phyloP scores from a whole-genome alignment of 2,888 invertebrate genomes.

The Emesis russula region DNA sequence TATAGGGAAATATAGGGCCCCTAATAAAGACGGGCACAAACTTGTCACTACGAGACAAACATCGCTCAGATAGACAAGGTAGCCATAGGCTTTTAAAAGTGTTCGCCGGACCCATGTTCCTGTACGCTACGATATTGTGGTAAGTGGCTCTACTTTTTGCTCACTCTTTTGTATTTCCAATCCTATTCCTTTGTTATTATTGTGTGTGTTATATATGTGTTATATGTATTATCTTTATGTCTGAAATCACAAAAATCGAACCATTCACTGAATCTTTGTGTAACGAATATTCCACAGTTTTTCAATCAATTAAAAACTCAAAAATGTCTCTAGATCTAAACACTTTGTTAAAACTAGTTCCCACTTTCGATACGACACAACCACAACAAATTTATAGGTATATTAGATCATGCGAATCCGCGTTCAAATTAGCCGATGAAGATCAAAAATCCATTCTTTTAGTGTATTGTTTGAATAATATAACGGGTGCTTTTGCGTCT shows the following conservation, averaged over 20 bases:
- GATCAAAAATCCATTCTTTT: constrained; percentile 16
- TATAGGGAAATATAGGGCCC: constrained; percentile 4
- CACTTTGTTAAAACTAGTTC: constrained; percentile 48
- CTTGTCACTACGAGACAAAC: constrained; percentile 16
- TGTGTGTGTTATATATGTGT: background rate
- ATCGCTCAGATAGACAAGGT: constrained; percentile 33
- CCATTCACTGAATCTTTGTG: background rate
- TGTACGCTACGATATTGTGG: background rate
- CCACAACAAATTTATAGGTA: constrained; percentile 59
- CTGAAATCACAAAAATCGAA: background rate
- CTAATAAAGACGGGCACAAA: constrained; percentile 4
- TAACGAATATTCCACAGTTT: background rate
- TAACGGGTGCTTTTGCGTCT: constrained; percentile 50
- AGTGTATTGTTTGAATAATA: constrained; percentile 38
- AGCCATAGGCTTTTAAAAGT: constrained; percentile 44
- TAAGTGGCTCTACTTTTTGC: constrained; percentile 7
- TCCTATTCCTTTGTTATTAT: background rate
- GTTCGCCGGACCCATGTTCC: constrained; percentile 39
- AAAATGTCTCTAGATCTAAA: constrained; percentile 49
- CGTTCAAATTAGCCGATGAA: constrained; percentile 40
- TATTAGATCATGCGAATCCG: constrained; percentile 64
- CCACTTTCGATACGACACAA: constrained; percentile 60
- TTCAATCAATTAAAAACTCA: constrained; percentile 75
- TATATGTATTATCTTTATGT: too few species aligned
- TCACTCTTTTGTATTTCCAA: constrained; percentile 1